Percentiles rank a stretch among this genome's conserved stretches.
These are phyloP conservation scores for Nothocercus nigrocapillus DNA, from an alignment of 2,113 vertebrate species.

Conservation along the genomic window DNA sequence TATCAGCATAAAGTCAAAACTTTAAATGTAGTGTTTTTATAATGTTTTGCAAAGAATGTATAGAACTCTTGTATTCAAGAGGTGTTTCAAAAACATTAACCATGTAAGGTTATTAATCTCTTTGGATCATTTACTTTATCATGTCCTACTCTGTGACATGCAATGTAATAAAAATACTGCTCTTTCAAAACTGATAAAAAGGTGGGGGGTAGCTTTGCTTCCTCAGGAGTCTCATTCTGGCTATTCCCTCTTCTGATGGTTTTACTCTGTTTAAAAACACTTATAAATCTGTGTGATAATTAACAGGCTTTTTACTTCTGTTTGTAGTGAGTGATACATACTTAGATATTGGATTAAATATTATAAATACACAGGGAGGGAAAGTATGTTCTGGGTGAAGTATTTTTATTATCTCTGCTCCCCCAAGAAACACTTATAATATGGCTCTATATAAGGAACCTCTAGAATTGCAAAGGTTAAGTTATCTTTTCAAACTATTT, in stretches of 20 bases:
- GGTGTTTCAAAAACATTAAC: neutral
- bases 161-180: neutral
- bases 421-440: neutral
- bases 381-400: neutral
- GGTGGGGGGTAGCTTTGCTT: neutral
- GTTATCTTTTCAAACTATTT: constrained; percentile 1
- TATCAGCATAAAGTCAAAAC: neutral
- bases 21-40: neutral
- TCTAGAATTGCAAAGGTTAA: neutral
- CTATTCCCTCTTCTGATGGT: neutral
- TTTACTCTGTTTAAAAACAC: neutral
- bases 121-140: neutral
- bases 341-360: neutral
- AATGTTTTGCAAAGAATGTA: neutral
- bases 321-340: neutral
- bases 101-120: neutral
- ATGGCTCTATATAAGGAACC: neutral
- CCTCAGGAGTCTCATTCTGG: neutral
- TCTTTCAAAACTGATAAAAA: neutral
- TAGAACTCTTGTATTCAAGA: neutral
- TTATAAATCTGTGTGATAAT: neutral
- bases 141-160: neutral
- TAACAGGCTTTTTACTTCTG: neutral
- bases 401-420: neutral
- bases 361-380: neutral